phyloP scores from a whole-genome alignment of 2,113 vertebrate genomes.

The Hemibagrus wyckioides region DNA sequence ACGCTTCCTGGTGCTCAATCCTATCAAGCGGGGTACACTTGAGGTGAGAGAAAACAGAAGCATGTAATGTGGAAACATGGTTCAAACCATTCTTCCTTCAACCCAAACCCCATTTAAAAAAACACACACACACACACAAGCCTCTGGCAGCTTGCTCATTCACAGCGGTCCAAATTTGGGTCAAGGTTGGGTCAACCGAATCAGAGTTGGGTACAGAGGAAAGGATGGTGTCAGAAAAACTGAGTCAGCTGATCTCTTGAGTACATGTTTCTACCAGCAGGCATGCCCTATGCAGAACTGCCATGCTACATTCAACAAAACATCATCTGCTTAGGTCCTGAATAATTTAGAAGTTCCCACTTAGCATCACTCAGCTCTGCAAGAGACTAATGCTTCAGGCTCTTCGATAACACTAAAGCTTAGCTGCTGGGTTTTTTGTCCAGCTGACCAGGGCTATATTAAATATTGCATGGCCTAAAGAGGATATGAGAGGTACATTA shows the following conservation, averaged over 20 bases:
- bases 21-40: slow-evolving; percentile 87
- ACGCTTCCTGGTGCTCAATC: slow-evolving; percentile 91
- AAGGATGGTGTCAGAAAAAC: neutral
- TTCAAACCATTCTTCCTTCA: neutral
- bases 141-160: neutral
- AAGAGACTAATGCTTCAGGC: neutral
- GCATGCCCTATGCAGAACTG: neutral
- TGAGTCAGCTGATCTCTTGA: neutral
- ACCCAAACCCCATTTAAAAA: neutral
- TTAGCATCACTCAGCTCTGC: neutral
- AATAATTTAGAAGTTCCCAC: slow-evolving; percentile 24
- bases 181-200: neutral
- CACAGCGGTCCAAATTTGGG: neutral
- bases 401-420: neutral
- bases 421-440: neutral
- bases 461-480: slow-evolving; percentile 6
- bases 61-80: neutral
- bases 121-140: neutral
- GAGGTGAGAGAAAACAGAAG: slow-evolving; percentile 75
- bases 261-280: neutral
- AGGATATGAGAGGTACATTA: neutral
- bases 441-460: slow-evolving; percentile 1
- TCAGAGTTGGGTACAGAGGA: neutral
- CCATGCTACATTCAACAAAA: neutral
- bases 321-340: neutral